Percentiles rank a stretch among this genome's conserved stretches.
Conservation (phyloP, 2,113 vertebrate species). For the Passer domesticus region DNA sequence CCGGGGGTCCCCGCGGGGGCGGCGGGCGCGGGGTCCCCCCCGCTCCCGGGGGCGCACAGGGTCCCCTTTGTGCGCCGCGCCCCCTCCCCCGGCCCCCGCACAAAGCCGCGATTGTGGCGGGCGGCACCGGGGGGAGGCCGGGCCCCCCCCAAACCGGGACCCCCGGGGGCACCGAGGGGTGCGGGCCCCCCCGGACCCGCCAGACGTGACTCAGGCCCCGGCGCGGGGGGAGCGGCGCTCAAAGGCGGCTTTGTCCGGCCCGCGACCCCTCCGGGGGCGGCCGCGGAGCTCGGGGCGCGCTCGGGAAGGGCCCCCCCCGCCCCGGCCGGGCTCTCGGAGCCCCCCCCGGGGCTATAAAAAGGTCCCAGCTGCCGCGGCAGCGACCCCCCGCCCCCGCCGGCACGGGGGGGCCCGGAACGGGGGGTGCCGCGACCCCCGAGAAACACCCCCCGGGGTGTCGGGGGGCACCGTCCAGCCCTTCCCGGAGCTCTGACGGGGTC, state of each 20-base stretch:
- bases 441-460: neutral
- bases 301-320: neutral
- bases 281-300: neutral
- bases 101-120: neutral
- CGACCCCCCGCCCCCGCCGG: neutral
- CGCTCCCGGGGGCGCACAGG: neutral
- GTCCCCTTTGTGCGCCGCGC: neutral
- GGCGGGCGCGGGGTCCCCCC: neutral
- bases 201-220: neutral
- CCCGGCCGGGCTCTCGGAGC: neutral
- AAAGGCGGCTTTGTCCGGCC: neutral
- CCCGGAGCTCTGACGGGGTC: neutral
- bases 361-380: neutral
- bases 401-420: neutral
- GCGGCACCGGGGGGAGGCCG: neutral
- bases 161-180: neutral
- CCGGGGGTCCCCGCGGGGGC: no score
- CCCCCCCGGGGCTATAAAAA: neutral
- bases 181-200: neutral
- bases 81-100: neutral
- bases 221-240: neutral
- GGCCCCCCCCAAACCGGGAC: neutral
- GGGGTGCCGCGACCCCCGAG: neutral
- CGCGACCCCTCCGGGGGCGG: neutral
- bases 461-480: neutral